Percentiles rank a stretch among this genome's conserved stretches.
Evolutionary conservation across 92 coral and sea anemone species (phyloP).

Genomic region (Anthopleura xanthogrammica): DNA sequence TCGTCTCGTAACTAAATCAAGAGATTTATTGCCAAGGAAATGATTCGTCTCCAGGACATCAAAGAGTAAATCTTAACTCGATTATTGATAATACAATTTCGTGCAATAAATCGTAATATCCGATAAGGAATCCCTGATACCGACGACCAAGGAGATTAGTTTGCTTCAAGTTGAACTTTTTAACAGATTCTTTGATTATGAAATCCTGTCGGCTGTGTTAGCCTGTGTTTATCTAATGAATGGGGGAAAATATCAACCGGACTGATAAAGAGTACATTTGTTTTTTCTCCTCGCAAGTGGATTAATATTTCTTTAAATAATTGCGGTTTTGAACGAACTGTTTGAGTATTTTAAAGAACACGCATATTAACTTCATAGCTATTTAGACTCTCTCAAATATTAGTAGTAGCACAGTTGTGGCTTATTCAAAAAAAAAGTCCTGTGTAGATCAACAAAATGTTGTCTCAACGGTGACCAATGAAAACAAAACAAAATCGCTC

Average conservation of each 20-base stretch:
- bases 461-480: neutral
- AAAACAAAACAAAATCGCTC: neutral
- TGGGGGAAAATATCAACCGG: neutral
- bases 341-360: neutral
- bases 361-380: neutral
- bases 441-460: neutral
- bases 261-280: neutral
- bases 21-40: neutral
- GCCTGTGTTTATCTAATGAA: neutral
- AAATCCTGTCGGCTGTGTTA: neutral
- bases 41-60: neutral
- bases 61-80: conserved; percentile 4
- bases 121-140: neutral
- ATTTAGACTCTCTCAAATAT: neutral
- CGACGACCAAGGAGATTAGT: neutral
- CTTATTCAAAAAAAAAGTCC: too few species aligned
- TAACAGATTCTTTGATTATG: neutral
- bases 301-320: neutral
- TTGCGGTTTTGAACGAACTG: neutral
- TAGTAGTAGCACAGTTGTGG: neutral
- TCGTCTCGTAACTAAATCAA: neutral
- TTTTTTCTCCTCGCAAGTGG: neutral
- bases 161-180: neutral
- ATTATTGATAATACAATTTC: conserved; percentile 8
- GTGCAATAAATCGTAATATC: conserved; percentile 2